Evolutionary conservation across 2,888 invertebrate species (phyloP).

Genomic region (Synergus gifuensis): DNA sequence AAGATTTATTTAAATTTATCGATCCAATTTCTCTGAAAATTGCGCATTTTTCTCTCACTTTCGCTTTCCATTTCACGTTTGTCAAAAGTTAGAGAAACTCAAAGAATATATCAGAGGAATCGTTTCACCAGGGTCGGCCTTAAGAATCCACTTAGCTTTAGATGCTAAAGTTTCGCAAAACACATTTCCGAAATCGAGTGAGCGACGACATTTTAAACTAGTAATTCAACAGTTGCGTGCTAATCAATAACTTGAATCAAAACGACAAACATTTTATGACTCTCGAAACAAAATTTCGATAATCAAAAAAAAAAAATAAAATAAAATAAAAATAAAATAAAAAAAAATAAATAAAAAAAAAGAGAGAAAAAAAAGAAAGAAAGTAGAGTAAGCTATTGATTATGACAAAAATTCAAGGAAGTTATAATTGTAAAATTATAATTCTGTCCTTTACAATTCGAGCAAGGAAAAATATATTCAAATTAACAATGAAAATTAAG

Average conservation of each 20-base stretch:
- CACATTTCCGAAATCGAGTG: not conserved
- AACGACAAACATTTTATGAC: not conserved
- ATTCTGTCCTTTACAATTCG: not conserved
- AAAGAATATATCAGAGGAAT: constrained; percentile 27
- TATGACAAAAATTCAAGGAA: not conserved
- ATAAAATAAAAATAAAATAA: no score
- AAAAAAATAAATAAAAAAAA: not conserved
- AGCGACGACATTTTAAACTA: not conserved
- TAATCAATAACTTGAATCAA: not conserved
- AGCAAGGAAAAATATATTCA: no score
- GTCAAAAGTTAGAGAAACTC: not conserved
- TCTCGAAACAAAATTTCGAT: not conserved
- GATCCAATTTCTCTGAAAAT: constrained; percentile 16
- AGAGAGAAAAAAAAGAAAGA: not conserved
- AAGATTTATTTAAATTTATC: constrained; percentile 38
- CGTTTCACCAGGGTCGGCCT: constrained; percentile 31
- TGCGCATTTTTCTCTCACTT: constrained; percentile 40
- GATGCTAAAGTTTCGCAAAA: not conserved
- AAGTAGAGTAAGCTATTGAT: not conserved
- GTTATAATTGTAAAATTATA: not conserved
- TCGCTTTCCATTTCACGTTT: constrained; percentile 43
- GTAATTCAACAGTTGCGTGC: not conserved
- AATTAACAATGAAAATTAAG: no score
- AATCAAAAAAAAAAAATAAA: not conserved
- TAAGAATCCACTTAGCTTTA: constrained; percentile 25